phyloP scores from a whole-genome alignment of 35 echinoderm and acorn worm species.

The Anneissia japonica region DNA sequence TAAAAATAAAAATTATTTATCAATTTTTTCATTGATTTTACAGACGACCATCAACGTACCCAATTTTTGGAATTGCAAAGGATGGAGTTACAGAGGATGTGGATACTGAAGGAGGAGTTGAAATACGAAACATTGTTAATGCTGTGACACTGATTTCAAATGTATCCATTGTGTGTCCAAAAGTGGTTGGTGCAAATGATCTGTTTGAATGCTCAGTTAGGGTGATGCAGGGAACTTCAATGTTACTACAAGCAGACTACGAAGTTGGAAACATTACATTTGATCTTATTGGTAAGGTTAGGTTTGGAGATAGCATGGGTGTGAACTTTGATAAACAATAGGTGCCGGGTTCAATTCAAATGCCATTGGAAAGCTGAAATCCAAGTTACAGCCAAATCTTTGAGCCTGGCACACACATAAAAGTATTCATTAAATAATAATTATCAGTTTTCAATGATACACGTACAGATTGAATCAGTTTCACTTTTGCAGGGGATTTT shows the following conservation, averaged over 20 bases:
- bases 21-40: not conserved
- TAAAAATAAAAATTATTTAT: too few relatives aligned
- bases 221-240: not conserved
- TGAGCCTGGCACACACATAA: too few relatives aligned
- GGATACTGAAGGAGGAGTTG: not conserved
- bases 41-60: not conserved
- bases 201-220: not conserved
- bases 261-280: not conserved
- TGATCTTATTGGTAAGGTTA: too few relatives aligned
- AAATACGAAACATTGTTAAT: not conserved
- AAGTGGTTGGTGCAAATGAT: not conserved
- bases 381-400: too few relatives aligned
- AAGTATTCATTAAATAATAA: too few relatives aligned
- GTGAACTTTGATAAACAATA: too few relatives aligned
- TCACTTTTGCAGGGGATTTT: too few relatives aligned
- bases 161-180: not conserved
- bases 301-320: too few relatives aligned
- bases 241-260: not conserved
- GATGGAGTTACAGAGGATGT: not conserved
- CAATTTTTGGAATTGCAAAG: not conserved
- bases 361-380: too few relatives aligned
- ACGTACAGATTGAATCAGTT: too few relatives aligned
- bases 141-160: not conserved
- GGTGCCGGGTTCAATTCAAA: too few relatives aligned
- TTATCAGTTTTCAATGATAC: too few relatives aligned